Evolutionary conservation across 2,113 vertebrate species (phyloP).

Genomic region (Python bivittatus): DNA sequence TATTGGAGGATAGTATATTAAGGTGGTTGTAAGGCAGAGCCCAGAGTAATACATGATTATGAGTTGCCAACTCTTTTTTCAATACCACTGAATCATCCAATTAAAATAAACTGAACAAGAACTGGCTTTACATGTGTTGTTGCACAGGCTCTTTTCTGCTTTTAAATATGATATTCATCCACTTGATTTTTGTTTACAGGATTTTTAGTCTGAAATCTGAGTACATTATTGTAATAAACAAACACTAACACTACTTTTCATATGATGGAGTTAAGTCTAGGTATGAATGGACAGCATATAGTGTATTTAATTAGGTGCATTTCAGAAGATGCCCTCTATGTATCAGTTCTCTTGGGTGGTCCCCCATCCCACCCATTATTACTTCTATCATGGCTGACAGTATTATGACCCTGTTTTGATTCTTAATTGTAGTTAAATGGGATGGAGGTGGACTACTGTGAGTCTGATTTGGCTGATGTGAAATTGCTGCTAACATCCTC

Average conservation of each 20-base stretch:
- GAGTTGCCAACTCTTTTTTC: neutral
- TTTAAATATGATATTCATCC: neutral
- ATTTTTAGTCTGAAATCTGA: neutral
- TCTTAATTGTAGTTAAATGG: constrained; percentile 25
- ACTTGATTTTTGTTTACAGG: neutral
- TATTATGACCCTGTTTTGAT: neutral
- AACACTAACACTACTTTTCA: neutral
- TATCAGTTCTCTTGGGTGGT: neutral
- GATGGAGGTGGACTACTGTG: neutral
- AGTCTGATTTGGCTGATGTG: constrained; percentile 31
- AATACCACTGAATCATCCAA: neutral
- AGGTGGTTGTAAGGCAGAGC: neutral
- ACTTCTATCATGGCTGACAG: neutral
- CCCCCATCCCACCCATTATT: neutral
- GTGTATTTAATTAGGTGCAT: constrained; percentile 8
- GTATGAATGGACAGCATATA: neutral
- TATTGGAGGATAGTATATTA: neutral
- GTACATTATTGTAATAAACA: neutral
- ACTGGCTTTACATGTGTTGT: neutral
- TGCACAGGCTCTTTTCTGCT: neutral
- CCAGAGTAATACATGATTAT: neutral
- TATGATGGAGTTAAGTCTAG: neutral
- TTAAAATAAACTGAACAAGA: neutral
- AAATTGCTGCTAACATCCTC: constrained; percentile 13
- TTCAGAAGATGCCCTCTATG: constrained; percentile 8